Percentiles rank a stretch among this genome's conserved stretches.
Evolutionary conservation across 2,888 invertebrate species (phyloP).

Genomic region (Uropetala carovei): DNA sequence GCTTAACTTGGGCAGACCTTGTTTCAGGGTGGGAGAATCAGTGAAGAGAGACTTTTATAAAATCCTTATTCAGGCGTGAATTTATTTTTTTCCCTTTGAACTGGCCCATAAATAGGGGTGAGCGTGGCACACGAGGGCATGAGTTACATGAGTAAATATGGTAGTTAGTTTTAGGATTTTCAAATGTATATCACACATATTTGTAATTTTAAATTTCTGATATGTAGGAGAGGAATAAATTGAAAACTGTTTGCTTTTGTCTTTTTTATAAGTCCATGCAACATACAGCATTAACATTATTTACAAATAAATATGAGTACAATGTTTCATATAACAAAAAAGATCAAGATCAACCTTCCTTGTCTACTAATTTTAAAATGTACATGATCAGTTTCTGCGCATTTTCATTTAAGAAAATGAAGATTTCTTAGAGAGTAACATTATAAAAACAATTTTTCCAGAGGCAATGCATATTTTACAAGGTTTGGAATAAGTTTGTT

Average conservation of each 20-base stretch:
- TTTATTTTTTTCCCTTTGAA: too few relatives aligned
- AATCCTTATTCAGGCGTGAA: too few relatives aligned
- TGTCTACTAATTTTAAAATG: conserved; percentile 53
- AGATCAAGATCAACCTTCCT: conserved; percentile 49
- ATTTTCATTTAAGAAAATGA: conserved; percentile 50
- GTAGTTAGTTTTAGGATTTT: background rate
- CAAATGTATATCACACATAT: background rate
- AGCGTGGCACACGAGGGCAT: too few relatives aligned
- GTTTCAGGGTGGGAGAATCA: too few relatives aligned
- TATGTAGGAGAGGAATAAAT: background rate
- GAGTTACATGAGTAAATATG: too few relatives aligned
- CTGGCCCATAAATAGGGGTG: too few relatives aligned
- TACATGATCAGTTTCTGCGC: conserved; percentile 59
- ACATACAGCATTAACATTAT: conserved; percentile 62
- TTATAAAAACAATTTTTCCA: conserved; percentile 61
- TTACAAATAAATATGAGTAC: conserved; percentile 64
- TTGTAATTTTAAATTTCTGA: background rate
- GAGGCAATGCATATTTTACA: conserved; percentile 49
- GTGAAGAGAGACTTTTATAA: too few relatives aligned
- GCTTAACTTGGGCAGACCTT: too few relatives aligned
- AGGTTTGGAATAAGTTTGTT: conserved; percentile 44
- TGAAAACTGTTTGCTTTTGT: conserved; percentile 16
- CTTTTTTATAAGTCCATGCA: conserved; percentile 61
- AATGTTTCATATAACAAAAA: conserved; percentile 39
- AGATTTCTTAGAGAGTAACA: conserved; percentile 56